phyloP scores from a whole-genome alignment of 2,113 vertebrate species.

The western clawed frog (Xenopus tropicalis) region UCB_Xtro_10.0 CM004450.2:89386001-89386500 shows the following conservation, averaged over 20 bases:
- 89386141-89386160: slow-evolving; percentile 49
- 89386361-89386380: too few species aligned
- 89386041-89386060: slow-evolving; percentile 53
- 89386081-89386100: slow-evolving; percentile 60
- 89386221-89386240: neutral
- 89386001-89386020: slow-evolving; percentile 44
- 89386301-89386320: too few species aligned
- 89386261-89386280: slow-evolving; percentile 10
- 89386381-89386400: too few species aligned
- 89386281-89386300: too few species aligned
- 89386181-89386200: slow-evolving; percentile 34
- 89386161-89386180: slow-evolving; percentile 52
- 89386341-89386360: too few species aligned
- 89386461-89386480: too few species aligned
- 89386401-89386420: too few species aligned
- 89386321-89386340: too few species aligned
- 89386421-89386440: too few species aligned
- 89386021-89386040: slow-evolving; percentile 58
- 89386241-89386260: neutral
- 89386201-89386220: slow-evolving; percentile 8
- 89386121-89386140: slow-evolving; percentile 42
- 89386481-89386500: too few species aligned
- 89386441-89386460: too few species aligned
- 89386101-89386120: slow-evolving; percentile 58
- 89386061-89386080: slow-evolving; percentile 58